phyloP scores from a whole-genome alignment of 2,888 invertebrate species.

The Scaptomyza polygonia region DNA sequence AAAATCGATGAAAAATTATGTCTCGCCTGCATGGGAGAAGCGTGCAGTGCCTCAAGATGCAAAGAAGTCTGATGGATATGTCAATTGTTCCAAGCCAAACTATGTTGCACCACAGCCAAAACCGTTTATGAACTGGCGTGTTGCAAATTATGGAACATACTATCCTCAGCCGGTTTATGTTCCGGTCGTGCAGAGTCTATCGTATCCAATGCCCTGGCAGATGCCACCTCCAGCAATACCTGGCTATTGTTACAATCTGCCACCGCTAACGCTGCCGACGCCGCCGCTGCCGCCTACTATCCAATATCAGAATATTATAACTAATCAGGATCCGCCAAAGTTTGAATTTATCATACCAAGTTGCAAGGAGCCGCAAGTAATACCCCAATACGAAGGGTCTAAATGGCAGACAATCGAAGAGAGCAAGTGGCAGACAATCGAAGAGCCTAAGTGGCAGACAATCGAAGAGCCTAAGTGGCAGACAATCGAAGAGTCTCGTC shows the following conservation, averaged over 20 bases:
- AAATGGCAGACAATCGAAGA: too few species aligned
- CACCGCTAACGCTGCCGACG: not conserved
- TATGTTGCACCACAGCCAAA: not conserved
- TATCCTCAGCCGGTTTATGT: not conserved
- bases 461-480: conserved; percentile 27
- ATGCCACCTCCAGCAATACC: not conserved
- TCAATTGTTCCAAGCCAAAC: not conserved
- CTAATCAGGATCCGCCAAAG: not conserved
- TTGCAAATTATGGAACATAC: not conserved
- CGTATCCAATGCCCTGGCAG: not conserved
- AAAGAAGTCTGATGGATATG: not conserved
- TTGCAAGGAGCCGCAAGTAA: not conserved
- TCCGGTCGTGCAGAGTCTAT: not conserved
- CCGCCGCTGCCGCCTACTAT: too few species aligned
- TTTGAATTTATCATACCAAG: not conserved
- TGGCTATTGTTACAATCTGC: not conserved
- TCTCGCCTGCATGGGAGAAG: not conserved
- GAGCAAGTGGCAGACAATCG: too few species aligned
- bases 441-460: too few species aligned
- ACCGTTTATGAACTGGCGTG: not conserved
- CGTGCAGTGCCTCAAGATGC: too few species aligned
- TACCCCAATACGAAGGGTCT: not conserved
- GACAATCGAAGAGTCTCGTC: conserved; percentile 13
- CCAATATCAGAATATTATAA: not conserved
- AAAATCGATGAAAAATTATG: not conserved